These are phyloP conservation scores for Mythimna ferrago DNA, from an alignment of 2,888 invertebrate genomes.

Conservation along the genomic window DNA sequence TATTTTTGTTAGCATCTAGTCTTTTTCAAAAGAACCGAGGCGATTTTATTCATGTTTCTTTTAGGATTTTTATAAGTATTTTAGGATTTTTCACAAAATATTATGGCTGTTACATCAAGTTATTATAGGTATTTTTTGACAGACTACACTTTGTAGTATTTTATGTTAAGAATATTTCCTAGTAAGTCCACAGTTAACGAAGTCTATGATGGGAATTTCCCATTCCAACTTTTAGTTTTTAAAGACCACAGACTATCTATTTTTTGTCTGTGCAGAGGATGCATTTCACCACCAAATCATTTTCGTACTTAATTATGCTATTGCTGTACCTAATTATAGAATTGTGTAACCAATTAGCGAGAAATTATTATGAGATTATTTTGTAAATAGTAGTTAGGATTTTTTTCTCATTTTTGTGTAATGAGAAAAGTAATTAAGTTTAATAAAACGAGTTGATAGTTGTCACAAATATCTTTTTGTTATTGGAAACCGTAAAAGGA, in stretches of 20 bases:
- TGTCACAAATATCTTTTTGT: conserved; percentile 24
- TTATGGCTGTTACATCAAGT: conserved; percentile 58
- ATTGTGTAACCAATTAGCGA: conserved; percentile 54
- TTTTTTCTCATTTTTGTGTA: conserved; percentile 48
- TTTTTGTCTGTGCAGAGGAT: conserved; percentile 42
- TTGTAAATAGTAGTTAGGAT: conserved; percentile 67
- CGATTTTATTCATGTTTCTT: conserved; percentile 15
- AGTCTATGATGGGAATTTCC: conserved; percentile 36
- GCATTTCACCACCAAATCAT: conserved; percentile 82
- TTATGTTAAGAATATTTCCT: conserved; percentile 24
- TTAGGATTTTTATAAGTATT: conserved; percentile 29
- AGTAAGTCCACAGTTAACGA: conserved; percentile 10
- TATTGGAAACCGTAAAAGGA: conserved; percentile 2
- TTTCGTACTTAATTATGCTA: conserved; percentile 80
- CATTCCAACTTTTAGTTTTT: conserved; percentile 22
- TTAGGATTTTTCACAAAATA: conserved; percentile 45
- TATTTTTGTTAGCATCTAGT: conserved; percentile 58
- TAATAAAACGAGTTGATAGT: conserved; percentile 11
- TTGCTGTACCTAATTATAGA: conserved; percentile 46
- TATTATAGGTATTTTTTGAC: conserved; percentile 42
- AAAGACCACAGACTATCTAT: conserved; percentile 7
- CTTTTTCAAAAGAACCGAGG: conserved; percentile 38
- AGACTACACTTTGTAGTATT: conserved; percentile 26
- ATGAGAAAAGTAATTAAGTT: conserved; percentile 31
- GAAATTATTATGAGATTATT: conserved; percentile 68